A percentile compares a stretch with the other conserved stretches of the same genome.
Evolutionary conservation across 2,888 invertebrate genomes (phyloP).

Genomic region (Boloria euphrosyne): DNA sequence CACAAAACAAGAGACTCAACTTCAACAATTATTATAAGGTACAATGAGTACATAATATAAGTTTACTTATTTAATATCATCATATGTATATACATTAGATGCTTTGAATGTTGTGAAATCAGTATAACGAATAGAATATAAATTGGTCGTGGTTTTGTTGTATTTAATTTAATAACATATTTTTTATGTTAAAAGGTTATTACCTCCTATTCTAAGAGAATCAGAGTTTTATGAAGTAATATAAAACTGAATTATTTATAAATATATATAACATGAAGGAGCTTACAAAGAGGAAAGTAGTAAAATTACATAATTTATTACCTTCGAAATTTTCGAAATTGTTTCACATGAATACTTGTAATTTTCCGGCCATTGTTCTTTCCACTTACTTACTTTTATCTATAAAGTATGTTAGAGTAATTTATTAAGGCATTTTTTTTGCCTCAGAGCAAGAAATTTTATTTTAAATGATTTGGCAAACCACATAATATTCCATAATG

Average conservation of each 20-base stretch:
- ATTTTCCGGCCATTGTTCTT: slow-evolving; percentile 28
- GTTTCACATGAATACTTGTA: slow-evolving; percentile 24
- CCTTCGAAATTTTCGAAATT: slow-evolving; percentile 24
- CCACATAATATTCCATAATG: not conserved
- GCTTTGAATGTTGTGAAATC: no score
- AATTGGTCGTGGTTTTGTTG: no score
- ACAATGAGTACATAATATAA: no score
- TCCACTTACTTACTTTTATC: slow-evolving; percentile 24
- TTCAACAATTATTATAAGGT: no score
- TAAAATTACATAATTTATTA: slow-evolving; percentile 26
- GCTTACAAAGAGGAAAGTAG: slow-evolving; percentile 8
- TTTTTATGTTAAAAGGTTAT: no score
- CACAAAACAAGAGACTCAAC: no score
- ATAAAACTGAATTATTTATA: not conserved
- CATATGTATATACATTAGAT: no score
- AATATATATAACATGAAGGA: slow-evolving; percentile 1
- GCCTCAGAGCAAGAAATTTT: slow-evolving; percentile 4
- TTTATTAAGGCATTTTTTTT: slow-evolving; percentile 23
- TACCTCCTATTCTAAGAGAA: no score
- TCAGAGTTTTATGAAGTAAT: no score
- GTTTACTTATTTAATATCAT: no score
- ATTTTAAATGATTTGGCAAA: slow-evolving; percentile 14
- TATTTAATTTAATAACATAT: no score
- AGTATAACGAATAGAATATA: no score
- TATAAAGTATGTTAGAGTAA: slow-evolving; percentile 27